Conservation (phyloP, 2,888 invertebrate genomes). For the Drosophila gaucha region DNA sequence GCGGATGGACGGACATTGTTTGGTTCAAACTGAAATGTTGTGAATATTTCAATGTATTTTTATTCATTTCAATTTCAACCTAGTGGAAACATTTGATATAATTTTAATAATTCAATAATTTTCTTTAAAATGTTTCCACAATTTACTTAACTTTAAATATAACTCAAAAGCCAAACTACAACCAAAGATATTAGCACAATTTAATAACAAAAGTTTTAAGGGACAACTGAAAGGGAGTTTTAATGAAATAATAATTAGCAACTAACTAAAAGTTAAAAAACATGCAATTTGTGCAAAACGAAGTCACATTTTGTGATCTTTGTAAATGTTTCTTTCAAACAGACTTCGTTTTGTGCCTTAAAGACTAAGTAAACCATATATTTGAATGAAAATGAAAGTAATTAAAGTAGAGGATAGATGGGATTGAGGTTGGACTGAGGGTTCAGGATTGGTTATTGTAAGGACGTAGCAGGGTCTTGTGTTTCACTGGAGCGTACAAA, state of each 20-base stretch:
- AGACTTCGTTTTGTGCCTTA: slow-evolving; percentile 62
- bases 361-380: slow-evolving; percentile 57
- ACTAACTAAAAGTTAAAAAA: slow-evolving; percentile 53
- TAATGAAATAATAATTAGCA: slow-evolving; percentile 61
- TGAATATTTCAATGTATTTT: neutral
- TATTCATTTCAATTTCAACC: slow-evolving; percentile 45
- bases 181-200: slow-evolving; percentile 68
- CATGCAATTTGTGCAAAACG: slow-evolving; percentile 77
- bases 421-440: slow-evolving; percentile 19
- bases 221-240: slow-evolving; percentile 74
- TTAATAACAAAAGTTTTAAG: slow-evolving; percentile 72
- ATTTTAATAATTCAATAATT: neutral
- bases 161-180: slow-evolving; percentile 72
- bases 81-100: slow-evolving; percentile 43
- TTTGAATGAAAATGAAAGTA: slow-evolving; percentile 63
- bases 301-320: slow-evolving; percentile 45
- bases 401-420: slow-evolving; percentile 54
- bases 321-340: slow-evolving; percentile 19
- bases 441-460: slow-evolving; percentile 2
- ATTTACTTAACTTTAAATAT: slow-evolving; percentile 55
- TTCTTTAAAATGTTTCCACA: slow-evolving; percentile 59
- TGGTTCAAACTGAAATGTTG: slow-evolving; percentile 64
- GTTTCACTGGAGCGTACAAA: slow-evolving; percentile 41
- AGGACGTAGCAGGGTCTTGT: slow-evolving; percentile 45
- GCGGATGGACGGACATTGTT: slow-evolving; percentile 76